Conservation (phyloP, 2,888 invertebrate genomes). For the Toxonevra muliebris region DNA sequence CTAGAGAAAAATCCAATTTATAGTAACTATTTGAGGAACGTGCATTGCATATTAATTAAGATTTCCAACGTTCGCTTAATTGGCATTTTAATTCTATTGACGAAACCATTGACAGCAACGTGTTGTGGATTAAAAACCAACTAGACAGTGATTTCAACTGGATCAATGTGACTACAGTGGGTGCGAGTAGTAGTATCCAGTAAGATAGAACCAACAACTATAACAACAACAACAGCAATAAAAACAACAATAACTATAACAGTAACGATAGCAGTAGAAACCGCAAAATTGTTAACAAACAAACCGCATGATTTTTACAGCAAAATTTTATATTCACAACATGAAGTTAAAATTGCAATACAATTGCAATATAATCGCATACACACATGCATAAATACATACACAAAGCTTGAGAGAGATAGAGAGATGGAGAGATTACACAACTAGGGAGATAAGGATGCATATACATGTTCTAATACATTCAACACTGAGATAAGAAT, state of each 20-base stretch:
- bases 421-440: neutral
- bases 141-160: neutral
- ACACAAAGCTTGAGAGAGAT: neutral
- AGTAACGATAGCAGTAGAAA: neutral
- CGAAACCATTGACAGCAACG: slow-evolving; percentile 16
- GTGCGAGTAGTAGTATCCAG: neutral
- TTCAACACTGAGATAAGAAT: too few species aligned
- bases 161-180: neutral
- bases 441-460: neutral
- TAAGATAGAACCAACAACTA: neutral
- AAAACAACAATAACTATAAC: slow-evolving; percentile 9
- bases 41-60: too few species aligned
- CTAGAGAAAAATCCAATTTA: too few species aligned
- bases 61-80: slow-evolving; percentile 10
- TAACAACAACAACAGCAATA: neutral
- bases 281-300: neutral
- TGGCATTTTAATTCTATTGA: slow-evolving; percentile 29
- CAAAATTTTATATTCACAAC: neutral
- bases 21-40: too few species aligned
- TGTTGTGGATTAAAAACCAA: too few species aligned
- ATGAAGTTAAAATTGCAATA: too few species aligned
- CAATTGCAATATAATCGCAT: neutral
- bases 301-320: neutral
- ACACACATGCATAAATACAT: neutral
- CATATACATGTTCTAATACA: neutral